Conservation (phyloP, 2,797 vertebrate species). For the Okamejei kenojei region DNA sequence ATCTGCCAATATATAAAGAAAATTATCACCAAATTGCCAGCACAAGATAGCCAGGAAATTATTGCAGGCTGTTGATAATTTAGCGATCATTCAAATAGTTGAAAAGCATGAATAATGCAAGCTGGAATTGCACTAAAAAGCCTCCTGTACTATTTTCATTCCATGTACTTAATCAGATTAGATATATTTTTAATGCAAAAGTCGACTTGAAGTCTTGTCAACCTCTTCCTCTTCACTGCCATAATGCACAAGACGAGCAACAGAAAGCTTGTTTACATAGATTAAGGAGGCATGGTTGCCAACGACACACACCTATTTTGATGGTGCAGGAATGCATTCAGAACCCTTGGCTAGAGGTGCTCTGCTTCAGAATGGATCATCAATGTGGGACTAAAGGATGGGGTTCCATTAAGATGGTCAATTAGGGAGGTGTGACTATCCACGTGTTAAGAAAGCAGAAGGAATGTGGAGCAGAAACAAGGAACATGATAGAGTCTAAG, state of each 20-base stretch:
- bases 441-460: not conserved
- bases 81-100: not conserved
- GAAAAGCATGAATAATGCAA: not conserved
- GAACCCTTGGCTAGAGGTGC: not conserved
- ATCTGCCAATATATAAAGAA: not conserved
- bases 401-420: not conserved
- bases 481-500: too few relatives aligned
- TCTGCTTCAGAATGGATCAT: not conserved
- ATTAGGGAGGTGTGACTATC: not conserved
- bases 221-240: not conserved
- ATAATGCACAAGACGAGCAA: not conserved
- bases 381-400: not conserved
- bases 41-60: too few relatives aligned
- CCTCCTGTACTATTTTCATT: not conserved
- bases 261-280: not conserved
- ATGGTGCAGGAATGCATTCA: not conserved
- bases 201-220: not conserved
- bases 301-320: not conserved
- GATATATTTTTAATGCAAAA: not conserved
- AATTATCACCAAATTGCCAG: not conserved
- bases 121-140: not conserved
- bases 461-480: not conserved
- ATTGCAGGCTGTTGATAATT: not conserved
- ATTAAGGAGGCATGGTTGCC: not conserved
- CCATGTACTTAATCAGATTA: not conserved